Percentiles rank a stretch among this genome's conserved stretches.
Evolutionary conservation across 2,888 invertebrate genomes (phyloP).

Genomic region (Oligia strigilis): DNA sequence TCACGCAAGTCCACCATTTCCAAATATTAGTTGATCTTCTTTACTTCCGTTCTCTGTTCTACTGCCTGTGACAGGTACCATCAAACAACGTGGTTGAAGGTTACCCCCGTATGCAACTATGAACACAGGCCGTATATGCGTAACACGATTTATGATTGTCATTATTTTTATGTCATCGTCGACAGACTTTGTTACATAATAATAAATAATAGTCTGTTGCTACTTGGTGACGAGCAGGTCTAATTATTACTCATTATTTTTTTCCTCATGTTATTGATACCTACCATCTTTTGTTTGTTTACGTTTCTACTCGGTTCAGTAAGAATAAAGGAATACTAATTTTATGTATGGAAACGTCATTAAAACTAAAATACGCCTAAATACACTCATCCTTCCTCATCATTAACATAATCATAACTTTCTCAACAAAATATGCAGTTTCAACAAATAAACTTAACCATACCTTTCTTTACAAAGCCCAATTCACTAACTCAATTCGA

Average conservation of each 20-base stretch:
- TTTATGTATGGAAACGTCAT: background rate
- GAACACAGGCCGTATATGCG: conserved; percentile 26
- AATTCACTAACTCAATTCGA: conserved; percentile 61
- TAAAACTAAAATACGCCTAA: conserved; percentile 6
- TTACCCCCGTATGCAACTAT: conserved; percentile 26
- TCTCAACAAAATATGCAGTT: background rate
- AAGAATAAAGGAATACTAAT: background rate
- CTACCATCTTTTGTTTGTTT: conserved; percentile 12
- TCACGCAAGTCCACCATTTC: background rate
- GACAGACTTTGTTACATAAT: conserved; percentile 46
- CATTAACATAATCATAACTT: conserved; percentile 14
- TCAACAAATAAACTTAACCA: background rate
- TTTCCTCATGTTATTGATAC: conserved; percentile 5
- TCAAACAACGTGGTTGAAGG: conserved; percentile 31
- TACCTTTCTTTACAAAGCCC: conserved; percentile 4
- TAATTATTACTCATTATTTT: conserved; percentile 15
- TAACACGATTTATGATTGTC: conserved; percentile 43
- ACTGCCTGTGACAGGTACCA: conserved; percentile 12
- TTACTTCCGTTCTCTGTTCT: background rate
- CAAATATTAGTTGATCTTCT: conserved; percentile 8
- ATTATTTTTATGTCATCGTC: conserved; percentile 52
- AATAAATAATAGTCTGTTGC: conserved; percentile 30
- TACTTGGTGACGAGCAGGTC: conserved; percentile 6
- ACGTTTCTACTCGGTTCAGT: conserved; percentile 5
- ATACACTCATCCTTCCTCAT: background rate